phyloP scores from a whole-genome alignment of 2,113 vertebrate species.

The Perognathus longimembris region DNA sequence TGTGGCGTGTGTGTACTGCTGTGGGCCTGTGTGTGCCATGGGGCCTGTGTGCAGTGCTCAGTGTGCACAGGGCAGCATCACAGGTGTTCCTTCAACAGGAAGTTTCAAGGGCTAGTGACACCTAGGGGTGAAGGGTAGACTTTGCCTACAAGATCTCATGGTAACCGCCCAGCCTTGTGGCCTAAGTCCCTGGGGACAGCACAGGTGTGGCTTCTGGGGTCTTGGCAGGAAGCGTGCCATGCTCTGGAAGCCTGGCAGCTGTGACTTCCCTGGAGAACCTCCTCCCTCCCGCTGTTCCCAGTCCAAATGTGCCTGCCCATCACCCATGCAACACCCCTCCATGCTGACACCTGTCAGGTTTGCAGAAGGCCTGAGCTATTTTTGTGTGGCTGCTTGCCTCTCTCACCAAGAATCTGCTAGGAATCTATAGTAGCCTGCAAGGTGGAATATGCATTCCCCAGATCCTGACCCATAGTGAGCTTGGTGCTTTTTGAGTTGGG shows the following conservation, averaged over 20 bases:
- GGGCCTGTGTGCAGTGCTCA: too few relatives aligned
- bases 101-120: neutral
- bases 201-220: neutral
- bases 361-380: too few relatives aligned
- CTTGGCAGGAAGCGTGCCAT: neutral
- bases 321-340: too few relatives aligned
- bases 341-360: too few relatives aligned
- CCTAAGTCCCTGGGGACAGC: neutral
- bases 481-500: neutral
- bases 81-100: neutral
- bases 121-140: neutral
- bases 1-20: too few relatives aligned
- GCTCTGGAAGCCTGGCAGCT: neutral
- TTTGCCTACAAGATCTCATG: rapidly evolving
- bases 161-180: neutral
- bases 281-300: neutral
- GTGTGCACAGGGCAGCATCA: neutral
- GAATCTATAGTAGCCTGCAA: too few relatives aligned
- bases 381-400: neutral
- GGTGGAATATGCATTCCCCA: neutral
- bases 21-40: too few relatives aligned
- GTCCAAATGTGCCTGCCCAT: too few relatives aligned
- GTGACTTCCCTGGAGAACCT: neutral
- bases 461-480: too few relatives aligned
- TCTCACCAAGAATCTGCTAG: too few relatives aligned